Evolutionary conservation across 2,113 vertebrate species (phyloP).

Genomic region (Podarcis cretensis): DNA sequence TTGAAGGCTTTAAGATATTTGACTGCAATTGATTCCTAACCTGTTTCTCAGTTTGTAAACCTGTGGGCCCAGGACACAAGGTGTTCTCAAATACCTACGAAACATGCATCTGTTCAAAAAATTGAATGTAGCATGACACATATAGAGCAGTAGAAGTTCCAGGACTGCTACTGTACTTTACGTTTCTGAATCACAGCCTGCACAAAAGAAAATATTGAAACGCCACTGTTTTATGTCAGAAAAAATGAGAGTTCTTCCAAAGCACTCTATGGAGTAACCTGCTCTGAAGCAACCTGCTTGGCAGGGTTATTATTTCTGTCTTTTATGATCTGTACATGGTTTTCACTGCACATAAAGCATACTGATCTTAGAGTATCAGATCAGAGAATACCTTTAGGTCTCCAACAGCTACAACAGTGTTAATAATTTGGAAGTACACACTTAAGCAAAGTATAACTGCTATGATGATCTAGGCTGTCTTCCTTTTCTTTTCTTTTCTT

Average conservation of each 20-base stretch:
- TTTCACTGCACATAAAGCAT: conserved; percentile 41
- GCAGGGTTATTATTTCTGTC: conserved; percentile 55
- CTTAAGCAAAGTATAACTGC: conserved; percentile 54
- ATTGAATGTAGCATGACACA: neutral
- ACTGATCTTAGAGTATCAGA: conserved; percentile 43
- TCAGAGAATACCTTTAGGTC: conserved; percentile 64
- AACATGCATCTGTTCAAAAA: neutral
- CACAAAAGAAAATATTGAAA: conserved; percentile 41
- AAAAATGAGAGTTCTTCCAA: conserved; percentile 17
- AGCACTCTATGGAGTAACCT: conserved; percentile 39
- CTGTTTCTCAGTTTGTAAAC: neutral
- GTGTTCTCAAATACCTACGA: neutral
- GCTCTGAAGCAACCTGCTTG: conserved; percentile 39
- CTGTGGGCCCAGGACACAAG: neutral
- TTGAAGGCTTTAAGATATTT: neutral
- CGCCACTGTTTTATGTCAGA: conserved; percentile 11
- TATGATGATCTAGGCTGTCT: conserved; percentile 41
- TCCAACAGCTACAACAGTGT: conserved; percentile 50
- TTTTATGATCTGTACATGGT: conserved; percentile 47
- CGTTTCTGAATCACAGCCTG: conserved; percentile 22
- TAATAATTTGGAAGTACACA: conserved; percentile 32
- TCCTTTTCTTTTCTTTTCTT: neutral
- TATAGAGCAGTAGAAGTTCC: conserved; percentile 8
- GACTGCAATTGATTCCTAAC: neutral
- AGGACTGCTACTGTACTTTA: conserved; percentile 4